Base-by-base conservation (phyloP, 2,797 vertebrate species). In the Epinephelus awoara region DNA sequence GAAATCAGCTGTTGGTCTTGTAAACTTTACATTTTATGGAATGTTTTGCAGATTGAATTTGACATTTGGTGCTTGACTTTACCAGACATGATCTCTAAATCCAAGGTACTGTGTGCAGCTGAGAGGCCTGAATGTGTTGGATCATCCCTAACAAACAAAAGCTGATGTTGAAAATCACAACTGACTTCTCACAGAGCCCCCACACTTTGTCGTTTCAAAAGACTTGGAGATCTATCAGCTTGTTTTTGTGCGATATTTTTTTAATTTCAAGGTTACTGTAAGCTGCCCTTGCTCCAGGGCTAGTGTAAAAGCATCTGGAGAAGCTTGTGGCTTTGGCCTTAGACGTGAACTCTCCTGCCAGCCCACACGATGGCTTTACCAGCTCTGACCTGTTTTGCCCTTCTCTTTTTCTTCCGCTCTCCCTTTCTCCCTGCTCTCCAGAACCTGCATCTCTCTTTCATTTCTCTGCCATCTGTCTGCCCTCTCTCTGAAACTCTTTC, bases 281-380 rank as follows among this genome's bases (percentile, higher is more conserved):
- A 40, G 55, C 29, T 49, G 46, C 9, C 18, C 7, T 23, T 14
- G 27, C 38, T 67, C 38, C 52, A 67, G 19, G 47, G 50, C 72
- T 77, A 34, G 72, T 82, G 77, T 82, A 75, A 82, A 82, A 75
- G 72, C 85, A 91, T 86, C 82, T 88, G 77, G 75, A 75, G 70
- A 82, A 71, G 74, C 27, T 84, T 84, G 75, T 70, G 67, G 69
- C 86, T 85, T 84, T 79, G 85, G 80, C 75, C 27, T 23, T 2
- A 82, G 46, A 73, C 29, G 25, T 44, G 62, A 79, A 55, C 67
- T 44, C 0, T 61, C 47, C 55, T 82, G 68, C 77, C 79, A 79
- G 71, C 25, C 72, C 27, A 67, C 62, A 56, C 75, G 75, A 84
- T 84, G 72, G 61, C 54, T 87, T 90, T 67, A 82, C 68, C 83